Percentiles rank a stretch among this genome's conserved stretches.
phyloP scores from a whole-genome alignment of 2,113 vertebrate species.

The Mobula birostris region DNA sequence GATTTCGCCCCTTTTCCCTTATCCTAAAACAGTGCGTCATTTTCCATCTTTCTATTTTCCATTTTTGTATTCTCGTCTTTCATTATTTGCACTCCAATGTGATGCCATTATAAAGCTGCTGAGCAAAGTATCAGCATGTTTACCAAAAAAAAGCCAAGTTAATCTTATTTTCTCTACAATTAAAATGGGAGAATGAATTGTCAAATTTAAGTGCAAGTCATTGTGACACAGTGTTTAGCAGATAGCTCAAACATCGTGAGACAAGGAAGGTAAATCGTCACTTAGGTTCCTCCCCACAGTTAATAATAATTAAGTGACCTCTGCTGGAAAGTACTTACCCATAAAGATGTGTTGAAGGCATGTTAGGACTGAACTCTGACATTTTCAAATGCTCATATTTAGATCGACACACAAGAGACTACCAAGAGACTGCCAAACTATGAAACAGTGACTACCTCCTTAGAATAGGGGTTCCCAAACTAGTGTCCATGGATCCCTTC shows the following conservation, averaged over 20 bases:
- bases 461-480: neutral
- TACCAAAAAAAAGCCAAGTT: neutral
- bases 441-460: neutral
- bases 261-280: neutral
- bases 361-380: neutral
- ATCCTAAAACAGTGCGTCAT: neutral
- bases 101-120: neutral
- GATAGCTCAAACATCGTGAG: neutral
- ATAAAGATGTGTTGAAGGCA: neutral
- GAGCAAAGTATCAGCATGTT: neutral
- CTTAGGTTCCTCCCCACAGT: neutral
- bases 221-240: no score
- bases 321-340: neutral
- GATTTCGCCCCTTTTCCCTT: neutral
- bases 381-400: neutral
- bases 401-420: neutral
- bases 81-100: neutral
- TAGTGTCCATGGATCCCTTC: no score
- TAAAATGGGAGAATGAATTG: neutral
- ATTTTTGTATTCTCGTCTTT: neutral
- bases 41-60: neutral
- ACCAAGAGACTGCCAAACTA: neutral
- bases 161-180: neutral
- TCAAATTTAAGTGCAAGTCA: neutral
- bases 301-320: neutral